Evolutionary conservation across 2,113 vertebrate species (phyloP), one percentile per base, ranked within the genome.

Genomic region (Cacatua alba): DNA sequence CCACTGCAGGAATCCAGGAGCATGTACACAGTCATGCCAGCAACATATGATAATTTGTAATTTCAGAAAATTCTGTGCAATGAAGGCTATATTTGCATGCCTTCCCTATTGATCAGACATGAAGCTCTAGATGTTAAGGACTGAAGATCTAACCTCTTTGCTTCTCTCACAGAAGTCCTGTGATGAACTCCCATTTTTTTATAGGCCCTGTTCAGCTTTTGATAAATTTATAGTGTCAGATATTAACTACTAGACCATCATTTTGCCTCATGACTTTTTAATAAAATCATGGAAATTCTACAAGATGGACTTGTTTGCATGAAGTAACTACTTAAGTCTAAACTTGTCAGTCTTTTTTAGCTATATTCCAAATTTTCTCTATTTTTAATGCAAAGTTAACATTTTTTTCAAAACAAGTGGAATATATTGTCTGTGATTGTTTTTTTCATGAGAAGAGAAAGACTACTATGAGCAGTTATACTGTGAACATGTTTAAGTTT

Each of bases 21-120:
- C 1, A 1, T 2, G 3, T 1, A 2, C 16, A 8, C 15, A n/a
- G 25, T 37, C 5, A 3, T 49, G 28, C 25, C n/a, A 70, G 17
- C 33, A 53, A 43, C 6, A 9, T 1, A 26, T 0, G 10, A 55
- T 18, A 37, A 64, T 46, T 28, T n/a, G 10, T 53, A 31, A 77
- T 68, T 89, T 41, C 35, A 86, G 24, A 86, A 81, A 78, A 7
- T 59, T 77, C 48, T 25, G 4, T 59, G 19, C 2, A 18, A 7
- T 10, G 4, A 49, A 68, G 23, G 10, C 10, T 81, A 3, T 24
- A 14, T 85, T 68, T 81, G 15, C 19, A 31, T 82, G 39, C 10
- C 10, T 82, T 67, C 9, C 16, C 33, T 71, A 10, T 3, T 28
- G 19, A 39, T 26, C 15, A 63, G 43, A 6, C 35, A 26, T 3